Conservation (phyloP, 1,140 invertebrate genomes). For the Ceratosolen solmsi region DNA sequence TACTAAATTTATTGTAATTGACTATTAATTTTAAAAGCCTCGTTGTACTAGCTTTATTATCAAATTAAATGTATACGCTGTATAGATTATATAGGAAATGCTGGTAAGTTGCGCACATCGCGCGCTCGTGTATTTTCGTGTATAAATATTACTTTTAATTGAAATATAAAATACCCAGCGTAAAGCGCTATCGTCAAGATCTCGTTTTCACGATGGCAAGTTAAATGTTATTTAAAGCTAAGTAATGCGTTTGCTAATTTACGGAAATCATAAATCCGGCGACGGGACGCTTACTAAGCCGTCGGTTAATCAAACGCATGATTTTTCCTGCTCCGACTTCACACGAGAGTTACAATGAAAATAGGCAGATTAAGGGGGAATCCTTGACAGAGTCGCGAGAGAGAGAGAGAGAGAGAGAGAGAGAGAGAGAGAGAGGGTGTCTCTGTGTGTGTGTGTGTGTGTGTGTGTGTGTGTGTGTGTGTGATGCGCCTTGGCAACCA, state of each 20-base stretch:
- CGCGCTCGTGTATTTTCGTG: not conserved
- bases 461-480: too few relatives aligned
- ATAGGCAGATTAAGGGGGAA: slow-evolving; percentile 28
- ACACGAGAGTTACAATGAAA: slow-evolving; percentile 48
- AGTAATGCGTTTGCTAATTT: slow-evolving; percentile 10
- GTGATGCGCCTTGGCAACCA: slow-evolving; percentile 6
- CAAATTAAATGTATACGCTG: not conserved
- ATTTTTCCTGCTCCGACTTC: not conserved
- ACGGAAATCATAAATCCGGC: slow-evolving; percentile 36
- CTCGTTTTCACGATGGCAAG: not conserved
- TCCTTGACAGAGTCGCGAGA: not conserved
- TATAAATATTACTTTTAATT: not conserved
- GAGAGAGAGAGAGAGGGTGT: too few relatives aligned
- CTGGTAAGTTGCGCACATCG: not conserved
- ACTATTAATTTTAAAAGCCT: not conserved
- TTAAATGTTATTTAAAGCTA: slow-evolving; percentile 15
- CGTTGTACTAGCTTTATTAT: not conserved
- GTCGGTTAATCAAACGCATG: not conserved
- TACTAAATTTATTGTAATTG: not conserved
- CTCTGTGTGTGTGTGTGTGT: too few relatives aligned
- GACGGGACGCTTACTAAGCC: not conserved
- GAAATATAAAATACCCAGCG: not conserved
- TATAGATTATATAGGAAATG: not conserved
- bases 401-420: too few relatives aligned
- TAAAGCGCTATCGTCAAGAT: not conserved